Percentiles rank a stretch among this genome's conserved stretches.
These are phyloP conservation scores for Solen grandis DNA, from an alignment of 1,140 invertebrate genomes.

Conservation along the genomic window DNA sequence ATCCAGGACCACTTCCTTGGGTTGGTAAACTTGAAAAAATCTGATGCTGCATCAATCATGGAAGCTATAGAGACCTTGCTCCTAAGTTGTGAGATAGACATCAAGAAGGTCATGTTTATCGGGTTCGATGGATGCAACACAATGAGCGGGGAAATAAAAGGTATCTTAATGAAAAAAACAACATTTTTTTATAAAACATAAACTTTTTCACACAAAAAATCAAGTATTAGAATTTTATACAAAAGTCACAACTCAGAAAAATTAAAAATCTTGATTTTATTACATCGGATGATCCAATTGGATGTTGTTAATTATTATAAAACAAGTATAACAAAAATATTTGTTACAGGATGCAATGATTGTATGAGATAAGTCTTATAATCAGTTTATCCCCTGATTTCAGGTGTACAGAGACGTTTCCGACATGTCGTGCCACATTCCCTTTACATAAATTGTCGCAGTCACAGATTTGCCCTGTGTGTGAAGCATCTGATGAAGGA, in stretches of 20 bases:
- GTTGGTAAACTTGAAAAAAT: not conserved
- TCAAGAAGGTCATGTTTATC: conserved; percentile 1
- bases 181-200: no score
- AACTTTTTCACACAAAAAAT: no score
- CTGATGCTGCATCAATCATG: conserved; percentile 5
- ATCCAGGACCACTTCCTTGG: conserved; percentile 2
- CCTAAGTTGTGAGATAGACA: not conserved
- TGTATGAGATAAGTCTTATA: no score
- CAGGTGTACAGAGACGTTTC: conserved; percentile 21
- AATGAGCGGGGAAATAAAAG: conserved; percentile 7
- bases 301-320: no score
- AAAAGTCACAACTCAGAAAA: no score
- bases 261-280: no score
- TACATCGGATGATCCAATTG: no score
- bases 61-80: not conserved
- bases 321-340: no score
- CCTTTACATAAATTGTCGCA: conserved; percentile 20
- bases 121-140: conserved; percentile 8
- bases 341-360: no score
- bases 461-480: conserved; percentile 14
- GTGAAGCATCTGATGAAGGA: conserved; percentile 13
- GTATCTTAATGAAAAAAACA: no score
- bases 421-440: conserved; percentile 14
- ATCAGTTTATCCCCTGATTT: no score
- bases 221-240: no score